Base-by-base conservation (phyloP, 2,888 invertebrate species). In the Eumerus sabulonum region DNA sequence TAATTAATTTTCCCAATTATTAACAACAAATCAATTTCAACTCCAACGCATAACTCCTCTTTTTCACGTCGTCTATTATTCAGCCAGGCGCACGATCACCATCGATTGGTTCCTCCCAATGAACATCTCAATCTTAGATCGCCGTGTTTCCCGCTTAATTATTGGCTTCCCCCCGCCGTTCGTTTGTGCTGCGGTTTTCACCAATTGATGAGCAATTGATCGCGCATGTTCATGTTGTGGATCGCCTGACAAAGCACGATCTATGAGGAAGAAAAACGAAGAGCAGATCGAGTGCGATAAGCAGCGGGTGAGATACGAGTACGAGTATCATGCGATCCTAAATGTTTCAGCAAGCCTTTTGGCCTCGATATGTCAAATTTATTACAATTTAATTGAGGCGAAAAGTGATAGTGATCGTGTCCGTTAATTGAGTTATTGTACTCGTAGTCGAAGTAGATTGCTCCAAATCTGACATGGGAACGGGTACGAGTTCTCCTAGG, bases 361-460 rank as follows among this genome's bases (percentile, higher is more conserved):
- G 38, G 42, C 17, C 17, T 45, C 57, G 7, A 27, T 27, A n/a
- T n/a, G 36, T 45, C 54, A 42, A 66, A 60, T 60, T 66, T 60
- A 73, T 66, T 66, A 73, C 47, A 53, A 44, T 53, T 60, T 73
- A 66, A 73, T 73, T 67, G 66, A 73, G 59, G 59, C 53, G 57
- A 53, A 72, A 72, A 64, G 38, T 72, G 64, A 72, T 60, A 60
- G 47, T 27, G 36, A 73, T 67, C 73, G 36, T 47, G 53, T 50
- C 60, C 53, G 57, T 67, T 66, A 73, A 73, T 73, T 73, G 66
- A 73, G 73, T 73, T 73, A 66, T 73, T 67, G 73, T 54, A 59
- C 45, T 47, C 47, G 51, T 13, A 12, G 12, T 47, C 42, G 27
- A 27, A 27, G 27, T 27, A 7, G 7, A 27, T 2, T 44, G 50